Base-by-base conservation (phyloP, 2,888 invertebrate genomes). In the Uropetala carovei region DNA sequence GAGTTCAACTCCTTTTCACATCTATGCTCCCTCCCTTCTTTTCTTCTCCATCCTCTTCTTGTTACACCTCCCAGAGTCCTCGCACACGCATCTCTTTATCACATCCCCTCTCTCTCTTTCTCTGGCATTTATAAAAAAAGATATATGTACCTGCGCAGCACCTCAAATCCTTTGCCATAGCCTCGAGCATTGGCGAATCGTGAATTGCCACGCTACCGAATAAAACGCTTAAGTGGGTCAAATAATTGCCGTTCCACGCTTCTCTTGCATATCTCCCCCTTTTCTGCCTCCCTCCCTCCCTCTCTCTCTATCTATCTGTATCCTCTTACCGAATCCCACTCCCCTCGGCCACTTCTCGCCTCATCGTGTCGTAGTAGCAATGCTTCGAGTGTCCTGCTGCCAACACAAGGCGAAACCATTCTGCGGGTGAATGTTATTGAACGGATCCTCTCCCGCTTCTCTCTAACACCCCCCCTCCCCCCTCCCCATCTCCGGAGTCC, bases 161-260 rank as follows among this genome's bases (percentile, higher is more conserved):
- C 10, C 75, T 75, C 75, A 27, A 9, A 75, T 75, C 75, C 75
- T 75, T 75, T 75, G 75, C 11, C 75, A 75, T 75, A 22, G 27
- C 75, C 75, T 75, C 27, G 75, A n/a, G 75, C 27, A 75, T 75
- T 27, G 75, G 75, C 22, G 75, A 75, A 75, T 75, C 75, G 9
- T 75, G 75, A 75, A 75, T 27, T 75, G 75, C 75, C 64, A 64
- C 64, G 64, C 64, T 22, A 75, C 27, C 75, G 27, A 11, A 75
- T 75, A 75, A 68, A 68, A 68, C 68, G 68, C 7, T 75, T 22
- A 75, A 18, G 27, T 27, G 27, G 22, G 13, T 27, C 27, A 27
- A 75, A 75, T 75, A 75, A 75, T 75, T 75, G 27, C 75, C 13
- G 75, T 13, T 75, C 22, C 75, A 75, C 27, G 22, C 43, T 43